Evolutionary conservation across 1,140 invertebrate genomes (phyloP), one percentile per base, ranked within the genome.

Genomic region (Geopemphigus sp.): DNA sequence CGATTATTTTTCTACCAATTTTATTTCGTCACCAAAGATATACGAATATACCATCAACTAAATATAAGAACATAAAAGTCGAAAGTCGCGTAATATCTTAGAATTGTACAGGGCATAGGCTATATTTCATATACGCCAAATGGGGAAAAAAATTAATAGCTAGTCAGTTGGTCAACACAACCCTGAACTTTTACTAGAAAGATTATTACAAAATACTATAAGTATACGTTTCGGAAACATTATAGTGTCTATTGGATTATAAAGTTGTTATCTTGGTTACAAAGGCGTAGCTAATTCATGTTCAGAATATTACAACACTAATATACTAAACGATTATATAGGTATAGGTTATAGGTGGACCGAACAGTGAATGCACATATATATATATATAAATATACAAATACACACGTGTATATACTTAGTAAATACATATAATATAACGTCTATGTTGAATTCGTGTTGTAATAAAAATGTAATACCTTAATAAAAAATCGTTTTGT

Each of bases 231-330:
- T 68, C 45, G 66, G 66, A 68, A 24, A 68, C 24, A 68, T 68
- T 68, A 39, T 39, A 47, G 66, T 15, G 66, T 68, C 45, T 68
- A 68, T 68, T 68, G 66, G 66, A 50, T 68, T 68, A 68, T 26
- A 50, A 68, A 68, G 66, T 68, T 68, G 66, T 68, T 68, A 68
- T 50, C 66, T 68, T 68, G 45, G 39, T 68, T 68, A 68, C 47
- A 72, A 72, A 72, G 68, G 47, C 68, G 68, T 72, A 54, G 68
- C 68, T 54, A 72, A 72, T 72, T 72, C 50, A 54, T 54, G 68
- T 72, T 72, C 66, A 29, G 17, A 54, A 72, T 29, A 72, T 72
- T 72, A n/a, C 68, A 72, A 72, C 47, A 72, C 24, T 54, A 53
- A 53, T 54, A 54, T 11, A 26, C 47, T 50, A 50, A 50, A 24